These are phyloP conservation scores for Galerucella pusilla DNA, from an alignment of 2,888 invertebrate species.

Conservation along the genomic window DNA sequence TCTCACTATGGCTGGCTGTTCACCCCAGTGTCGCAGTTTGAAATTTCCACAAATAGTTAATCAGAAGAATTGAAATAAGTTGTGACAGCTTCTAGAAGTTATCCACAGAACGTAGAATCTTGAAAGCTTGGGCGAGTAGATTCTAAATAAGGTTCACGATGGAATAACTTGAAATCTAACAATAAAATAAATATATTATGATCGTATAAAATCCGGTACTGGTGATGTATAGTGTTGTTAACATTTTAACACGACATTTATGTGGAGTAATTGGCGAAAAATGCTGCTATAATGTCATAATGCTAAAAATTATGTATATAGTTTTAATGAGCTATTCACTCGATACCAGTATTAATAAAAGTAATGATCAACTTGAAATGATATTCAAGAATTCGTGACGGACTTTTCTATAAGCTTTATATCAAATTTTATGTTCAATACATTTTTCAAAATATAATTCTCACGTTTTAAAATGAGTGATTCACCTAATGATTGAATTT, in stretches of 20 bases:
- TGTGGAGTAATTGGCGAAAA: conserved; percentile 41
- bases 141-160: too few species aligned
- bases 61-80: too few species aligned
- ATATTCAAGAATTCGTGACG: conserved; percentile 1
- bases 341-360: conserved; percentile 11
- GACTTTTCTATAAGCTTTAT: neutral
- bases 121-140: too few species aligned
- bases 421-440: neutral
- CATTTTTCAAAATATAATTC: neutral
- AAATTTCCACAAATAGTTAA: too few species aligned
- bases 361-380: neutral
- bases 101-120: too few species aligned
- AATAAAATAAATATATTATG: neutral
- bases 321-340: conserved; percentile 6
- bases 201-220: neutral
- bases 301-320: conserved; percentile 33
- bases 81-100: too few species aligned
- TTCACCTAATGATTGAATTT: too few species aligned
- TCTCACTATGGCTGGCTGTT: too few species aligned
- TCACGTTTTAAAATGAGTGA: too few species aligned
- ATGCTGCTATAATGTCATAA: conserved; percentile 37
- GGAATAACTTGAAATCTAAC: too few species aligned
- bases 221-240: conserved; percentile 37
- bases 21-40: too few species aligned
- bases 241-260: conserved; percentile 47